Conservation (phyloP, 2,797 vertebrate genomes). For the Anas georgica region DNA sequence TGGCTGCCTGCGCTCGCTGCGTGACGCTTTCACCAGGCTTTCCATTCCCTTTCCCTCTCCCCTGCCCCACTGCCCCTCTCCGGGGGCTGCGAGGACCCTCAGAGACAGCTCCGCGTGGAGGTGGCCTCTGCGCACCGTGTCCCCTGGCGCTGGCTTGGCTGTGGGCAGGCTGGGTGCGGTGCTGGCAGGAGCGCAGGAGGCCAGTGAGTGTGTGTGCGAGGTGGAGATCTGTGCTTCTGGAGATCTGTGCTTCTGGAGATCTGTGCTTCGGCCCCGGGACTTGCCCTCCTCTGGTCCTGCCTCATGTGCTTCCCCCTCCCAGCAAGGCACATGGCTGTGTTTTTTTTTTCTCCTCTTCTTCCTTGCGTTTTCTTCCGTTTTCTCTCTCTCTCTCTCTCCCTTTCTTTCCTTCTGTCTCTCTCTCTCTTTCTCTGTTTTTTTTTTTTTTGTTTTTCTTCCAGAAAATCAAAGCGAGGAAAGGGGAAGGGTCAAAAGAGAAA, state of each 20-base stretch:
- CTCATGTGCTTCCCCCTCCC: conserved; percentile 39
- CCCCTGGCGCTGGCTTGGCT: background rate
- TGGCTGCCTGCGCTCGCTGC: background rate
- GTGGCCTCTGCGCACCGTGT: background rate
- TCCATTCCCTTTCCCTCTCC: background rate
- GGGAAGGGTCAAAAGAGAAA: conserved; percentile 98
- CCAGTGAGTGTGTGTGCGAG: background rate
- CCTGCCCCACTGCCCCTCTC: background rate
- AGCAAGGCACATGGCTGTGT: conserved; percentile 62
- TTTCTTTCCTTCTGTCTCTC: conserved; percentile 65
- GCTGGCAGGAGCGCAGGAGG: background rate
- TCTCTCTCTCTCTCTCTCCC: conserved; percentile 16
- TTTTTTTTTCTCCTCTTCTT: conserved; percentile 14
- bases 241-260: background rate
- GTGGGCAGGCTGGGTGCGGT: background rate
- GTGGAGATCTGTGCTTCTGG: background rate
- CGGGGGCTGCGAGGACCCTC: background rate
- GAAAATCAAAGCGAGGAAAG: conserved; percentile 95
- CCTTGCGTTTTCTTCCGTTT: conserved; percentile 57
- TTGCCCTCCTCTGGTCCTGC: conserved; percentile 16
- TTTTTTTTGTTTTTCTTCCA: conserved; percentile 89
- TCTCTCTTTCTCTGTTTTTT: conserved; percentile 42
- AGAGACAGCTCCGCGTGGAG: background rate
- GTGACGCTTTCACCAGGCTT: conserved; percentile 40
- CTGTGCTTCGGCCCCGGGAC: conserved; percentile 6